A percentile compares a stretch with the other conserved stretches of the same genome.
phyloP scores from a whole-genome alignment of 2,113 vertebrate species.

The Eupsittula cactorum region DNA sequence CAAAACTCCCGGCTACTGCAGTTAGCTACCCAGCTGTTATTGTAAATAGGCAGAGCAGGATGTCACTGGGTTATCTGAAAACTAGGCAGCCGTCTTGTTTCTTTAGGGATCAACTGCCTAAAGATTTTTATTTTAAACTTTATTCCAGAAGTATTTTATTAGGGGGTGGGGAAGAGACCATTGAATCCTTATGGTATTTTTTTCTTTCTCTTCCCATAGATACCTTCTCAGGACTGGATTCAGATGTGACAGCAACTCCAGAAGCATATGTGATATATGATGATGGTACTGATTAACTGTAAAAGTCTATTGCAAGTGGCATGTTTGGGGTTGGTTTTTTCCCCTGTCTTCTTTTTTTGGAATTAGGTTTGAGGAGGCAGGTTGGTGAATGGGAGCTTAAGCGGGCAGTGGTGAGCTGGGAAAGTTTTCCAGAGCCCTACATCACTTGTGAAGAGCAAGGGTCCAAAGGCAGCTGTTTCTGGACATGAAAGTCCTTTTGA shows the following conservation, averaged over 20 bases:
- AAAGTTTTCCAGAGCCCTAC: not conserved
- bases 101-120: not conserved
- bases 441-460: not conserved
- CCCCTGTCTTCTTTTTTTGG: not conserved
- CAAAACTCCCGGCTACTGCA: not conserved
- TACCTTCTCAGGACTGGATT: conserved; percentile 84
- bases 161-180: not conserved
- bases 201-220: conserved; percentile 77
- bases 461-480: not conserved
- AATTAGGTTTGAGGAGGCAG: not conserved
- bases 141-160: not conserved
- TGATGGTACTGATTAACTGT: conserved; percentile 80
- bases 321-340: not conserved
- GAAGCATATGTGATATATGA: conserved; percentile 78
- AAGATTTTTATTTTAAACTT: not conserved
- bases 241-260: conserved; percentile 74
- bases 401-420: not conserved
- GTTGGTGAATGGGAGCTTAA: not conserved
- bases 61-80: not conserved
- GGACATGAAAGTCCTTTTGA: not conserved
- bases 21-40: not conserved
- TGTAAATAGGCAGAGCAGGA: rapidly evolving
- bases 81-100: not conserved
- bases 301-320: not conserved
- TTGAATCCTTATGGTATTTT: not conserved